Conservation (phyloP, 2,113 vertebrate species). For the Carassius auratus region DNA sequence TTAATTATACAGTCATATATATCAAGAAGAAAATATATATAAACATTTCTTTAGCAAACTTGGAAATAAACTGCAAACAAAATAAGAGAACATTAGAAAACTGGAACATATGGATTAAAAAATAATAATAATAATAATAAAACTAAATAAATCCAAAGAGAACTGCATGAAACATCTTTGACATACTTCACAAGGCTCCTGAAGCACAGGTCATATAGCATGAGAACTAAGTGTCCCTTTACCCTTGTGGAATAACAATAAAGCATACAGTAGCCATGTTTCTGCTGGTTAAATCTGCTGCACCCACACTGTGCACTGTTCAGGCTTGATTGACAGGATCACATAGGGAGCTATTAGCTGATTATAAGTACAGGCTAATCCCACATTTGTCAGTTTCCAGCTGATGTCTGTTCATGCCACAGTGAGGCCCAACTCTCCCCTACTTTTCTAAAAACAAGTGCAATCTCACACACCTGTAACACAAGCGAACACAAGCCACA, state of each 20-base stretch:
- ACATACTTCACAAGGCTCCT: not conserved
- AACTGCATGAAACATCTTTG: not conserved
- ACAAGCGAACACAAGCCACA: conserved; percentile 70
- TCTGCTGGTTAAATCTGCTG: conserved; percentile 29
- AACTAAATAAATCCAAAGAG: not conserved
- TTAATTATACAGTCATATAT: not conserved
- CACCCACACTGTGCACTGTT: conserved; percentile 23
- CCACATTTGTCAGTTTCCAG: conserved; percentile 65
- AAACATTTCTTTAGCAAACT: not conserved
- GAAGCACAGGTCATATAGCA: conserved; percentile 29
- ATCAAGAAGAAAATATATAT: not conserved
- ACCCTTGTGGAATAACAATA: conserved; percentile 24
- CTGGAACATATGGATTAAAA: not conserved
- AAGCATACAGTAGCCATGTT: conserved; percentile 32
- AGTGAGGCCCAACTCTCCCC: conserved; percentile 48
- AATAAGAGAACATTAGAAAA: not conserved
- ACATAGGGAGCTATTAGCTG: conserved; percentile 64
- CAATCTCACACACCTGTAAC: conserved; percentile 71
- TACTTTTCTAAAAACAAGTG: conserved; percentile 65
- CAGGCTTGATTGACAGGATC: conserved; percentile 68
- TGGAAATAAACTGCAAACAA: not conserved
- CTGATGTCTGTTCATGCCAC: conserved; percentile 67
- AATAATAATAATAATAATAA: not conserved
- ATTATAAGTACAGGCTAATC: conserved; percentile 61
- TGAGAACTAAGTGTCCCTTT: conserved; percentile 12